Evolutionary conservation across 1,140 invertebrate genomes (phyloP), one percentile per base, ranked within the genome.

Genomic region (Heliconius congener): DNA sequence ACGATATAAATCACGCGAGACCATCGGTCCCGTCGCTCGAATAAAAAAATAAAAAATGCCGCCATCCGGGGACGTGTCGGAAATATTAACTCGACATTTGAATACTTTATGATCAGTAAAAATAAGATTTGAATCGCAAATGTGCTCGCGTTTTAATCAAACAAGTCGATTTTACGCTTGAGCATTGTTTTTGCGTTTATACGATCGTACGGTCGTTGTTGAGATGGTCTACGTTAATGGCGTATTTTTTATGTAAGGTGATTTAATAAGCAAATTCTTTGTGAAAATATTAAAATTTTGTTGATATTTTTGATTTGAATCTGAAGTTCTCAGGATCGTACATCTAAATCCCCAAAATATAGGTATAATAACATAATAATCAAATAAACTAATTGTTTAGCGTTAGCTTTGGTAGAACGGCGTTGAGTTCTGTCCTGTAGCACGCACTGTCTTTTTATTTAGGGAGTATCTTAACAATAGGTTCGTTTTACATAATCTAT

Each of bases 61-160:
- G 70, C 78, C 74, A 79, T 79, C 72, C 79, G 76, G 52, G 87
- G 84, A 91, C 89, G 91, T 89, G 89, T 90, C 88, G 86, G 86
- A 92, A 92, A 93, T 93, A 91, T 93, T 91, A 92, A 91, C 89
- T 85, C 83, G 82, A 82, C 87, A 91, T 93, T 93, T 92, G 90
- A 93, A 93, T 93, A 89, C 90, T 93, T 93, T 93, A 93, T 91
- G 91, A 93, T 92, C 90, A 90, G 91, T 91, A 93, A 93, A 93
- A 91, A 85, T 85, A 88, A 88, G 89, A 93, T 93, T 93, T 91
- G 90, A 92, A 93, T 93, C 86, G 85, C 90, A 92, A 93, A 93
- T 92, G 87, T 90, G 86, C 89, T 90, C 87, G 87, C 87, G 87
- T 91, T 93, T 91, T 92, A 93, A 93, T 91, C 90, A 90, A 89